phyloP scores from a whole-genome alignment of 2,797 vertebrate genomes.

The Eospalax fontanierii region DNA sequence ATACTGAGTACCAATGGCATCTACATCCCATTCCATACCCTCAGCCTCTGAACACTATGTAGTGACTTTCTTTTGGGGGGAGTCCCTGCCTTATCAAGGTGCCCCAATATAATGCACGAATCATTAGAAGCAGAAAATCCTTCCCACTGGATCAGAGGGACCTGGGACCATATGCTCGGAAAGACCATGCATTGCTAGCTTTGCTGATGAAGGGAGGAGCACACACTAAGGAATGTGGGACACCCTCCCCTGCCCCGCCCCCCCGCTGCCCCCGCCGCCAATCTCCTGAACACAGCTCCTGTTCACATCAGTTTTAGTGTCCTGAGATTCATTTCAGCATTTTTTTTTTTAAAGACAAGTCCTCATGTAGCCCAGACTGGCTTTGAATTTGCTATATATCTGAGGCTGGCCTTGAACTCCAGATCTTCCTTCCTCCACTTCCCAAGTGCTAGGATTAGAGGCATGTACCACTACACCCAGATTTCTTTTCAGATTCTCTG shows the following conservation, averaged over 20 bases:
- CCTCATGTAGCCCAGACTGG: neutral
- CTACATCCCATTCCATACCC: accelerated
- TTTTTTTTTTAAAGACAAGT: neutral
- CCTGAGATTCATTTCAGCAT: neutral
- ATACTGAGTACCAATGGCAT: neutral
- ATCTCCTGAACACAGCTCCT: neutral
- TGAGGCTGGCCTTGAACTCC: neutral
- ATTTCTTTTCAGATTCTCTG: neutral
- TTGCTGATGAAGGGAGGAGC: neutral
- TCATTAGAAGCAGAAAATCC: neutral
- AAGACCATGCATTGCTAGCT: neutral
- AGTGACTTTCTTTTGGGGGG: neutral
- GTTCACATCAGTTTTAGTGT: neutral
- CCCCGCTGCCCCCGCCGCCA: no score
- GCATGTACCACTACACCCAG: no score
- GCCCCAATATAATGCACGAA: neutral
- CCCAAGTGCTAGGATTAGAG: neutral
- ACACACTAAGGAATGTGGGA: neutral
- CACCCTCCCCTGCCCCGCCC: no score
- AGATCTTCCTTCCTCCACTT: no score
- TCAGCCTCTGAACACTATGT: neutral
- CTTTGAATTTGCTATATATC: neutral
- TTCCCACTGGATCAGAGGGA: neutral
- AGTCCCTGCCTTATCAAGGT: neutral
- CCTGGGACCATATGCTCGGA: neutral